Evolutionary conservation across 2,888 invertebrate genomes (phyloP), one percentile per base, ranked within the genome.

Genomic region (Drosophila robusta): DNA sequence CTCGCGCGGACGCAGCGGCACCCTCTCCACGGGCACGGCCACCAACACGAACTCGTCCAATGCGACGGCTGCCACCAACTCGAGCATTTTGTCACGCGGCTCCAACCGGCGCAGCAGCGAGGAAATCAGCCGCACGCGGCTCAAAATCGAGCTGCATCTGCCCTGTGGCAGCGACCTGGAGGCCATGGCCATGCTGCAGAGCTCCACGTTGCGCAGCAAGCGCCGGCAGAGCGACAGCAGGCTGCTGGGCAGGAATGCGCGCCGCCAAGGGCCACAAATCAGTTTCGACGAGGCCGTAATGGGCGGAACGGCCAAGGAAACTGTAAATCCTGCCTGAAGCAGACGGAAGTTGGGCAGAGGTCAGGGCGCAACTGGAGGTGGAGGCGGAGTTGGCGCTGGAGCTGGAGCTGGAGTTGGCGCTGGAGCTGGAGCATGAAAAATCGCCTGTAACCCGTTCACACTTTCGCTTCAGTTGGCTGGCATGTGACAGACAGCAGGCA

Each of bases 31-130:
- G 39, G 89, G 90, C 11, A 65, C 45, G 36, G 87, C 75, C 4
- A 95, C 94, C 1, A 93, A 94, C 14, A 95, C 94, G 29, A 94
- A 94, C 4, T 95, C 95, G 0, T 93, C 93, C 14, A 93, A 90
- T 62, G 76, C 79, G 9, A 81, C 93, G 4, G 86, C 85, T 4
- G 89, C 87, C 24, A 92, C 92, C 9, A 94, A 93, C 0, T 94
- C 94, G 42, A 94, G 94, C 64, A 93, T 95, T 56, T 90, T 95
- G 42, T 94, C 95, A 0, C 93, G 94, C 68, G 94, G 94, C 18
- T 95, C 94, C 0, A 94, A 94, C 58, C 94, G 94, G 62, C 90
- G 94, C 45, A 93, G 93, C 78, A 94, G 93, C 68, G 92, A 94
- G 24, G 91, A 91, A 16, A 75, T 78, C 7, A 80, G 73, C 24